phyloP scores from a whole-genome alignment of 2,113 vertebrate genomes.

The Vireo altiloquus region DNA sequence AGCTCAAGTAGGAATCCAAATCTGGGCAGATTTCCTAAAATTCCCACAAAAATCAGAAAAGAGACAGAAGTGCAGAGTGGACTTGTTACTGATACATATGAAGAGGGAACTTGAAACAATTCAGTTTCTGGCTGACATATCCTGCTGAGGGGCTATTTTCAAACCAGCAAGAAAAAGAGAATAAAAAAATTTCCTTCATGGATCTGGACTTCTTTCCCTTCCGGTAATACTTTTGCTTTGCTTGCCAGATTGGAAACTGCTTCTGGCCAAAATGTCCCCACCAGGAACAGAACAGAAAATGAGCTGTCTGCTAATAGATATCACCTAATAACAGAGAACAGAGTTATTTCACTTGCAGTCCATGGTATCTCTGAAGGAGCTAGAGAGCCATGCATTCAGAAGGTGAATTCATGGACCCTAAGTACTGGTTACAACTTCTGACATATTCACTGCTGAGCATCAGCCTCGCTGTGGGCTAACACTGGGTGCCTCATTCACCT shows the following conservation, averaged over 20 bases:
- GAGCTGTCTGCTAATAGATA: constrained; percentile 23
- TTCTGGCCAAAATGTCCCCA: neutral
- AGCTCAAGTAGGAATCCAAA: neutral
- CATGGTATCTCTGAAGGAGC: neutral
- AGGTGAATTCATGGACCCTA: neutral
- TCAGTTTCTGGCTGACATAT: neutral
- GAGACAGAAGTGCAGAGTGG: neutral
- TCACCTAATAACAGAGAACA: constrained; percentile 11
- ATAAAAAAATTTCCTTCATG: constrained; percentile 37
- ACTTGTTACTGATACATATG: neutral
- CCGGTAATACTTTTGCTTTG: neutral
- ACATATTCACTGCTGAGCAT: neutral
- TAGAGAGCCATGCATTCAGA: neutral
- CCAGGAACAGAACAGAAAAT: constrained; percentile 12
- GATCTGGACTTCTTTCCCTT: constrained; percentile 9
- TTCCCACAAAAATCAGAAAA: neutral
- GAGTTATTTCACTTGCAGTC: neutral
- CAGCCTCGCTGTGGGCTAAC: neutral
- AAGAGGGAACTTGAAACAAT: neutral
- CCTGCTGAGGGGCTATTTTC: constrained; percentile 4
- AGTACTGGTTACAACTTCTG: neutral
- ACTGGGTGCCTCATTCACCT: neutral
- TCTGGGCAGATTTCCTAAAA: neutral
- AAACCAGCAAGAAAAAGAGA: neutral
- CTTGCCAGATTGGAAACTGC: constrained; percentile 39